phyloP scores from a whole-genome alignment of 1,140 invertebrate species.

The Nomia melanderi region DNA sequence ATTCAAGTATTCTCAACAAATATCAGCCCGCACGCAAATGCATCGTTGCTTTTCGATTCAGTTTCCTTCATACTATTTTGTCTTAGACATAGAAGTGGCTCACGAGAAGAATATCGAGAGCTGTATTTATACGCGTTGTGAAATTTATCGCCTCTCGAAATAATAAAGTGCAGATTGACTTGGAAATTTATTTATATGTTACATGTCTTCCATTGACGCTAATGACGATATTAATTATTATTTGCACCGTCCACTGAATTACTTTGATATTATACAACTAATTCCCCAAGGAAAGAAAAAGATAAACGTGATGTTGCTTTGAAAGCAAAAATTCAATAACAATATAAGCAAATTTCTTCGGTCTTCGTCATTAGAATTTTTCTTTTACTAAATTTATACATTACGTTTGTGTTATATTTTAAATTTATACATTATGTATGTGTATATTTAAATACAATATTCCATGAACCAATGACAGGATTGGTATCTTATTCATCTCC shows the following conservation, averaged over 20 bases:
- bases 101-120: slow-evolving; percentile 42
- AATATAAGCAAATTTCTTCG: slow-evolving; percentile 56
- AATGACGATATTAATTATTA: slow-evolving; percentile 32
- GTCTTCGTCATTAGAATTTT: slow-evolving; percentile 51
- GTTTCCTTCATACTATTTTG: slow-evolving; percentile 29
- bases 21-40: slow-evolving; percentile 50
- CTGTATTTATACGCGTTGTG: slow-evolving; percentile 23
- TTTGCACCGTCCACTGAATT: slow-evolving; percentile 46
- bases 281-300: slow-evolving; percentile 26
- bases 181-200: slow-evolving; percentile 46
- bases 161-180: slow-evolving; percentile 38
- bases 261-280: slow-evolving; percentile 37
- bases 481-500: slow-evolving; percentile 61
- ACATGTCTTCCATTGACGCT: slow-evolving; percentile 31
- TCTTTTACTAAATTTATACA: slow-evolving; percentile 61
- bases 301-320: slow-evolving; percentile 22
- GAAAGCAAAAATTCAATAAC: slow-evolving; percentile 53
- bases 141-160: slow-evolving; percentile 26
- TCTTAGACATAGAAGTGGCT: slow-evolving; percentile 31
- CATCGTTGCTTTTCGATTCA: slow-evolving; percentile 46
- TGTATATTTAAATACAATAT: slow-evolving; percentile 63
- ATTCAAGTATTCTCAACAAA: slow-evolving; percentile 32
- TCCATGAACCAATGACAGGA: slow-evolving; percentile 63
- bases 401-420: slow-evolving; percentile 60
- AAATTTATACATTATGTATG: slow-evolving; percentile 64